phyloP scores from a whole-genome alignment of 2,888 invertebrate genomes.

The Aproaerema taeniolella region DNA sequence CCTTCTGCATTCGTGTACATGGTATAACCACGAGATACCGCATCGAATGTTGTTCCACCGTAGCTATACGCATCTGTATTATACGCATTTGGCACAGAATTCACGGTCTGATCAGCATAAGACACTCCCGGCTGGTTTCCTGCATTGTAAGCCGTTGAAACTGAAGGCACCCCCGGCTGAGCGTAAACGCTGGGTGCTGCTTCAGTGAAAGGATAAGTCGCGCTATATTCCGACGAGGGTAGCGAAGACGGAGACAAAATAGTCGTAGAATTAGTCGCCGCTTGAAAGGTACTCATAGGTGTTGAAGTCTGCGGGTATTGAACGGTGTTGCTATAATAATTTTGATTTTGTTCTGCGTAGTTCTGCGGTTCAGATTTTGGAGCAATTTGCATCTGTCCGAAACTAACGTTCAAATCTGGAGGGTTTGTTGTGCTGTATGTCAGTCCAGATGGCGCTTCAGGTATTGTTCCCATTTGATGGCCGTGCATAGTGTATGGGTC shows the following conservation, averaged over 20 bases:
- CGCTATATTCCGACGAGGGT: not conserved
- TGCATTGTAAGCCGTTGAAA: constrained; percentile 3
- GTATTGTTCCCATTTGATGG: constrained; percentile 32
- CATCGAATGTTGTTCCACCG: constrained; percentile 35
- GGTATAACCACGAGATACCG: constrained; percentile 42
- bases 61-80: constrained; percentile 37
- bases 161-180: not conserved
- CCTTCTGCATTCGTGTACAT: constrained; percentile 45
- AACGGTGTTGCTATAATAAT: no score
- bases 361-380: constrained; percentile 37
- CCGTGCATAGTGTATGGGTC: constrained; percentile 28
- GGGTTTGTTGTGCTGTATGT: constrained; percentile 35
- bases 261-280: not conserved
- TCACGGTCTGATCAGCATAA: constrained; percentile 15
- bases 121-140: constrained; percentile 7
- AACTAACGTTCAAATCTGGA: constrained; percentile 45
- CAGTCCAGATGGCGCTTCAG: constrained; percentile 33
- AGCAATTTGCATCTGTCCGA: constrained; percentile 57
- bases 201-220: constrained; percentile 20
- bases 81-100: constrained; percentile 20
- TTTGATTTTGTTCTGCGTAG: no score
- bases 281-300: constrained; percentile 16
- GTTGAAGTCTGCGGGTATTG: constrained; percentile 52
- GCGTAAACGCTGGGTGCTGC: constrained; percentile 21
- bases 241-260: not conserved